Conservation (phyloP, 2,888 invertebrate genomes). For the Osedax fenrisi region DNA sequence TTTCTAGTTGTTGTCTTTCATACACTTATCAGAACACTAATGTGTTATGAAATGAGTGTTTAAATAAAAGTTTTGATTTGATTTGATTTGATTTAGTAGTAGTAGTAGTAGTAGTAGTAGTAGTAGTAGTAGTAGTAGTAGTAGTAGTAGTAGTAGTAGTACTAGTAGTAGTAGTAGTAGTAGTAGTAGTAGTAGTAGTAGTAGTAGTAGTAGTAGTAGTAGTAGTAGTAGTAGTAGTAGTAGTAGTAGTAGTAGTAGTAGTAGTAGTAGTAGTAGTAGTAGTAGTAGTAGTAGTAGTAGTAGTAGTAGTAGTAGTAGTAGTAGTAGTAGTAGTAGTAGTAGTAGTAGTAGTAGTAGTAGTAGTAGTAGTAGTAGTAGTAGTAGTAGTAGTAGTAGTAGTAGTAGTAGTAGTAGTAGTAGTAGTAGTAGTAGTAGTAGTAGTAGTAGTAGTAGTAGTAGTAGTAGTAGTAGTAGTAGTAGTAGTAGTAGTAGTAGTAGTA, state of each 20-base stretch:
- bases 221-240: background rate
- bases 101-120: background rate
- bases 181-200: background rate
- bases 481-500: constrained; percentile 26
- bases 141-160: background rate
- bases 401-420: constrained; percentile 12
- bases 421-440: background rate
- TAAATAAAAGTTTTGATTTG: too few relatives aligned
- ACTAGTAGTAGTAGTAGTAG: background rate
- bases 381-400: background rate
- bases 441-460: background rate
- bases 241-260: background rate
- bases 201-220: background rate
- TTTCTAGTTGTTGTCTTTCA: too few relatives aligned
- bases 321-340: constrained; percentile 8
- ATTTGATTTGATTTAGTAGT: too few relatives aligned
- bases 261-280: constrained; percentile 4
- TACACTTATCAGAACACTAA: too few relatives aligned
- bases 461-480: constrained; percentile 24
- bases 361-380: constrained; percentile 20
- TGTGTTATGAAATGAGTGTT: too few relatives aligned
- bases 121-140: background rate
- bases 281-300: background rate
- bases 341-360: constrained; percentile 13
- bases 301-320: background rate